Evolutionary conservation across 2,888 invertebrate species (phyloP), one percentile per base, ranked within the genome.

Genomic region (Cephus pygmeus): DNA sequence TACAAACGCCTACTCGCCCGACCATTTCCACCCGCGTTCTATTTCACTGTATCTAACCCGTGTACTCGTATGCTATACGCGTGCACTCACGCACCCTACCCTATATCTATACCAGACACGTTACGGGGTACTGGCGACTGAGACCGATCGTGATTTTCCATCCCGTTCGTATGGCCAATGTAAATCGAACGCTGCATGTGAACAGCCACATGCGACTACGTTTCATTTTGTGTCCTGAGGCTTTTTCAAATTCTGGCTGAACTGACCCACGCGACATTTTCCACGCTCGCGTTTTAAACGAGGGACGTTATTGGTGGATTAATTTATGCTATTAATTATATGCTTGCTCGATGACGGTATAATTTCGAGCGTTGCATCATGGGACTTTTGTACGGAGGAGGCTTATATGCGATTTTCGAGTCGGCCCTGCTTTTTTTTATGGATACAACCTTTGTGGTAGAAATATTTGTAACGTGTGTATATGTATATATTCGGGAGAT

Each of bases 121-220:
- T 31, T 34, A 12, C 12, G 31, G 12, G 12, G 6, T 9, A 56
- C 74, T 71, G 69, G 71, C 79, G 81, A 75, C 80, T 82, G 74
- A 81, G 82, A 83, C 84, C 87, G 86, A 87, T 87, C 86, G 87
- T 88, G 87, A 89, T 87, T 89, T 89, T 87, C 87, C 85, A 84
- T 89, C 85, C 85, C 84, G 84, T 84, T 83, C 82, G 80, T 76
- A 80, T 83, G 85, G 82, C 81, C 85, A 86, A 85, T 87, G 86
- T 88, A 88, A 88, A 89, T 87, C 85, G 84, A 84, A 40, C 83
- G 84, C 83, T 83, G 87, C 88, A 88, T 89, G 90, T 86, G 89
- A 89, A 84, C 85, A 83, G 79, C 88, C 89, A 88, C 88, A 89
- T 89, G 89, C 86, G 89, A 88, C 87, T 88, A 88, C 86, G 87